Percentiles rank a stretch among this genome's conserved stretches.
Conservation (phyloP, 2,113 vertebrate species). For the Asarcornis scutulata region DNA sequence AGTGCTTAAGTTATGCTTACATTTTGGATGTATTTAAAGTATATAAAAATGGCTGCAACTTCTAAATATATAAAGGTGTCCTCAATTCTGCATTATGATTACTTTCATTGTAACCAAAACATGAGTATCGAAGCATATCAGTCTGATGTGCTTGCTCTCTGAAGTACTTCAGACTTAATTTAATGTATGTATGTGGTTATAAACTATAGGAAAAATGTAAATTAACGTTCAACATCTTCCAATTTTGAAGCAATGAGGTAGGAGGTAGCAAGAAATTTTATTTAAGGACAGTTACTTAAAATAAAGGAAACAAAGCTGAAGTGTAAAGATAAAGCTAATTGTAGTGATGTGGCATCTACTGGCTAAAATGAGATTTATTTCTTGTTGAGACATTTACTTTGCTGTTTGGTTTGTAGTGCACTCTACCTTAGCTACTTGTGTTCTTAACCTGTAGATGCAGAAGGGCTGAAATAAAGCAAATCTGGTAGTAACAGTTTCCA, state of each 20-base stretch:
- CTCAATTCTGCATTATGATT: background rate
- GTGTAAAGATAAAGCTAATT: background rate
- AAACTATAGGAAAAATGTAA: background rate
- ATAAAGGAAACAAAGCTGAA: background rate
- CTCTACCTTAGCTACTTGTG: fast-evolving
- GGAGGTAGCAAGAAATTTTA: background rate
- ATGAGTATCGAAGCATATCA: too few relatives aligned
- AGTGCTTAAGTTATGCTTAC: background rate
- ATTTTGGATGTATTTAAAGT: background rate
- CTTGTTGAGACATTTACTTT: background rate
- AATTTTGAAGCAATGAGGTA: background rate
- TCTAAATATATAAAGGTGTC: background rate
- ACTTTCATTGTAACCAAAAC: too few relatives aligned
- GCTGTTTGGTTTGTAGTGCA: background rate
- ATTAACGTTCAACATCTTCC: background rate
- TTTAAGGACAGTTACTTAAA: background rate
- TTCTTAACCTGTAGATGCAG: background rate
- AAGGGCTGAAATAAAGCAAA: background rate
- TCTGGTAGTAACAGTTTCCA: background rate
- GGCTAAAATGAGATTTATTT: background rate
- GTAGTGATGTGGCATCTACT: background rate
- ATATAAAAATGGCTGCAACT: background rate
- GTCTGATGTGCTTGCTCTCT: background rate
- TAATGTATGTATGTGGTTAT: background rate
- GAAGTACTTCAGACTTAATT: constrained; percentile 5